Conservation (phyloP, 2,888 invertebrate species). For the Oxyscelio sp. region DNA sequence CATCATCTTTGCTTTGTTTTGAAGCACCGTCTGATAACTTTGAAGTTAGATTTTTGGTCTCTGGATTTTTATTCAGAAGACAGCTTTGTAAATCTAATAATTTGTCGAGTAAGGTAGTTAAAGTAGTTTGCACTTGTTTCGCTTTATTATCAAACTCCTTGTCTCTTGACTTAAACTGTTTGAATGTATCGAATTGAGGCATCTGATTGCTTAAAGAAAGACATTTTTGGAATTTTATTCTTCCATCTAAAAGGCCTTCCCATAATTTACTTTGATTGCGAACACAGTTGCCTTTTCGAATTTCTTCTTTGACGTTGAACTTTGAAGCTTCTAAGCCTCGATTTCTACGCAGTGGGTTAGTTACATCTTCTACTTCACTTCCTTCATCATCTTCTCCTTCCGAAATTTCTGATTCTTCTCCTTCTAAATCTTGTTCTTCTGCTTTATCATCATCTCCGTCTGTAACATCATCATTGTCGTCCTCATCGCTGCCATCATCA, state of each 20-base stretch:
- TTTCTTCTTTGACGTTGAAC: slow-evolving; percentile 90
- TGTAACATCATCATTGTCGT: slow-evolving; percentile 40
- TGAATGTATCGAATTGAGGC: slow-evolving; percentile 91
- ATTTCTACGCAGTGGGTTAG: neutral
- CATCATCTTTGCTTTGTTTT: too few relatives aligned
- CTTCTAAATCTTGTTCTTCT: slow-evolving; percentile 2
- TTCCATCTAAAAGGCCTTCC: slow-evolving; percentile 95
- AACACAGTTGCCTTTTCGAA: slow-evolving; percentile 92
- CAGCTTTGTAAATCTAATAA: slow-evolving; percentile 90
- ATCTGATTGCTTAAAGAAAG: slow-evolving; percentile 93
- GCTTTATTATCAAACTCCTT: slow-evolving; percentile 89
- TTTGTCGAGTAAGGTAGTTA: slow-evolving; percentile 91
- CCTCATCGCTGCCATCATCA: slow-evolving; percentile 39
- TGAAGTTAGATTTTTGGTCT: slow-evolving; percentile 90
- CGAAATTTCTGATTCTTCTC: slow-evolving; percentile 75
- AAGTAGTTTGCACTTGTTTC: slow-evolving; percentile 87
- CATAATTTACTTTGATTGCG: slow-evolving; percentile 93
- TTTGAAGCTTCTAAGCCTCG: slow-evolving; percentile 83
- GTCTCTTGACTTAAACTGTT: slow-evolving; percentile 88
- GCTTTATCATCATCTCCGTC: neutral
- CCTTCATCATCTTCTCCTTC: slow-evolving; percentile 75
- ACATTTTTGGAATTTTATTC: slow-evolving; percentile 96
- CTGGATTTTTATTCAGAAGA: slow-evolving; percentile 91
- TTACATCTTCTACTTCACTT: slow-evolving; percentile 43
- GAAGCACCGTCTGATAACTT: too few relatives aligned